Base-by-base conservation (phyloP, 2,113 vertebrate species). In the Aptenodytes patagonicus region DNA sequence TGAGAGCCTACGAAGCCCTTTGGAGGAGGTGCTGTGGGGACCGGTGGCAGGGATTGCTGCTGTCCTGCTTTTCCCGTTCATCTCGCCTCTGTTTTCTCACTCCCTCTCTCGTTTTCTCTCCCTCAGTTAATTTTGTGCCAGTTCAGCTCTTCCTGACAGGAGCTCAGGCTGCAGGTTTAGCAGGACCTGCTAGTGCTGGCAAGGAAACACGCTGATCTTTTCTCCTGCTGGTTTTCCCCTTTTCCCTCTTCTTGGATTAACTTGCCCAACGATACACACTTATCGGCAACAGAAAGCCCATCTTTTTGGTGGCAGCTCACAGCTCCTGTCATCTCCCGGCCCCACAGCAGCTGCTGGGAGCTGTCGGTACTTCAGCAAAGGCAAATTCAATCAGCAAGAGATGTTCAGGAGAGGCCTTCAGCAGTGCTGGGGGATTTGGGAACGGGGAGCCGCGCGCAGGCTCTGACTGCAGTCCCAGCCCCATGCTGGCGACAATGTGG, bases 391-490 rank as follows among this genome's bases (percentile, higher is more conserved):
- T 31, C 34, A 42, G 40, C 0, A 1, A 46, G 54, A 51, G 49
- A 14, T 25, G 52, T 66, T 68, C 40, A 60, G 46, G 40, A 68
- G 47, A 61, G 46, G 40, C n/a, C 38, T 42, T 66, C 46, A 38
- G n/a, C n/a, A 18, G 19, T 40, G 29, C 55, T 0, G 1, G 64
- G 12, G 14, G 24, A n/a, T 80, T 25, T 81, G 51, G 62, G 62
- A 76, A 32, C 0, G 0, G 12, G 49, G 61, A 85, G 42, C 52
- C 0, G 0, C 2, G 1, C 1, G 1, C 0, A 0, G 49, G 34
- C 46, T 68, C 66, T 44, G n/a, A 28, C 34, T 1, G 1, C 0
- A 1, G 42, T 64, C 77, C n/a, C 62, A 62, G 47, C 21, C 22
- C 26, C 9, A 10, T 10, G 22, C n/a, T 51, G 47, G 26, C 2